Percentiles rank a stretch among this genome's conserved stretches.
Conservation (phyloP, 2,797 vertebrate species). For the Peromyscus nudipes region DNA sequence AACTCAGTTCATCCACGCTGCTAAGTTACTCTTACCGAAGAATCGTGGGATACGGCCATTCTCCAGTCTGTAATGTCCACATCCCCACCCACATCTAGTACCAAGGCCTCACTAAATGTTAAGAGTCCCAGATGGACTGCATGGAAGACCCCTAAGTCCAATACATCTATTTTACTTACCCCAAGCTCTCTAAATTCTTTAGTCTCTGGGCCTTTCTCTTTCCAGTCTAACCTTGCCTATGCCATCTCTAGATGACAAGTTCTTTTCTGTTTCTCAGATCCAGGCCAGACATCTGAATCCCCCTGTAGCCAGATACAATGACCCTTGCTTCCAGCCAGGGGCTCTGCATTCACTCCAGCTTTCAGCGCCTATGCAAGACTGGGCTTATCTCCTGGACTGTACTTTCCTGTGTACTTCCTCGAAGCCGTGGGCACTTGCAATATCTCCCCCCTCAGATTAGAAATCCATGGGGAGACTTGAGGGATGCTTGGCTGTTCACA, state of each 20-base stretch:
- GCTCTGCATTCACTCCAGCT: background rate
- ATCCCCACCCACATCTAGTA: background rate
- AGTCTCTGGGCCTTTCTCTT: background rate
- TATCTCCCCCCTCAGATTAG: constrained; percentile 6
- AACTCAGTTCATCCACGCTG: background rate
- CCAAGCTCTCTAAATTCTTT: background rate
- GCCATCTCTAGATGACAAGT: fast-evolving
- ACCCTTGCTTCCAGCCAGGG: background rate
- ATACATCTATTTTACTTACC: background rate
- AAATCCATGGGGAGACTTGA: background rate
- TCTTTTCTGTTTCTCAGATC: background rate
- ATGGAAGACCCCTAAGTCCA: background rate
- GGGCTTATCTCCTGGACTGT: background rate
- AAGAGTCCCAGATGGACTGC: background rate
- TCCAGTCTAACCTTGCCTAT: background rate
- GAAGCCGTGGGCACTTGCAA: background rate
- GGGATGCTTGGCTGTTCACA: background rate
- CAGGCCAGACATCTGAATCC: background rate
- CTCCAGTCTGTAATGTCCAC: background rate
- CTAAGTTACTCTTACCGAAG: background rate
- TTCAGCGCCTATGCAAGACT: fast-evolving
- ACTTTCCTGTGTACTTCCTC: background rate
- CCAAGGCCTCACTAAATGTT: background rate
- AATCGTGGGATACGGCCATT: fast-evolving
- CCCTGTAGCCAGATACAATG: background rate